phyloP scores from a whole-genome alignment of 2,113 vertebrate genomes.

The Orthochromis indermauri region DNA sequence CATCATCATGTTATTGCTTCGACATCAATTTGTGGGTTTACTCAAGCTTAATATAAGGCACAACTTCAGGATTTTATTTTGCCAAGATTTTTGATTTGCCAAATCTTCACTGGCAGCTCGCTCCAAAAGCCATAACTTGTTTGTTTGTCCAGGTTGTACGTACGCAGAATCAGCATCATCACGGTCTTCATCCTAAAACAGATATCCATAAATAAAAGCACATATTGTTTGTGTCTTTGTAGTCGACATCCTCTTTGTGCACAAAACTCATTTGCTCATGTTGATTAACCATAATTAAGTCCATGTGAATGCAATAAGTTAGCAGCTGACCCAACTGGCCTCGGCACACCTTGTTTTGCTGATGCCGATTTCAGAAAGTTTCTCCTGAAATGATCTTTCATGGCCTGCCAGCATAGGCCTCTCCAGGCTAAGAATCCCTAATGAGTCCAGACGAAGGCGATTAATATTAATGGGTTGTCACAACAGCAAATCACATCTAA shows the following conservation, averaged over 20 bases:
- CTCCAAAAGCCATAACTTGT: neutral
- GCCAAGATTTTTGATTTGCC: neutral
- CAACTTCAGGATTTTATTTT: neutral
- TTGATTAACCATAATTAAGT: conserved; percentile 21
- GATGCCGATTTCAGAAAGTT: conserved; percentile 15
- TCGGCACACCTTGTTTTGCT: conserved; percentile 8
- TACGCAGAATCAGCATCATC: neutral
- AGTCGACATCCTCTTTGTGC: neutral
- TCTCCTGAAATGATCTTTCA: conserved; percentile 23
- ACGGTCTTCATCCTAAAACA: neutral
- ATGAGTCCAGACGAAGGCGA: conserved; percentile 30
- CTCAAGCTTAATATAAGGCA: neutral
- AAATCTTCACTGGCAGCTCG: neutral
- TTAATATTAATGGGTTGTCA: conserved; percentile 71
- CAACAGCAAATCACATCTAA: conserved; percentile 51
- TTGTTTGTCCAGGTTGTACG: neutral
- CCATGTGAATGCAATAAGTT: neutral
- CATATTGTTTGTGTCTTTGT: neutral
- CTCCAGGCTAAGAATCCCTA: conserved; percentile 45
- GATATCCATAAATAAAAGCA: neutral
- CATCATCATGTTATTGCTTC: neutral
- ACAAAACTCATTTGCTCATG: neutral
- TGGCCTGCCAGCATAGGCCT: conserved; percentile 5
- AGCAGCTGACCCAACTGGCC: neutral
- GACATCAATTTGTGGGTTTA: neutral